phyloP scores from a whole-genome alignment of 2,113 vertebrate genomes.

The Bos taurus region ARS-UCD2.0 NC_037338.1:79352001-79352500 shows the following conservation, averaged over 20 bases:
- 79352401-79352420: not conserved
- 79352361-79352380: not conserved
- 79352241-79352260: not conserved
- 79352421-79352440: not conserved
- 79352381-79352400: not conserved
- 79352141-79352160: not conserved
- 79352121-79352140: not conserved
- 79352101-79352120: not conserved
- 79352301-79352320: not conserved
- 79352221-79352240: not conserved
- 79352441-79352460: not conserved
- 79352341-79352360: not conserved
- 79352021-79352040: not conserved
- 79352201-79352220: not conserved
- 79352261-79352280: not conserved
- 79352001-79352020: not conserved
- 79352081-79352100: not conserved
- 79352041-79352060: not conserved
- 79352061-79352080: not conserved
- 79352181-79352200: not conserved
- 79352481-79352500: not conserved
- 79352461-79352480: not conserved
- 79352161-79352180: not conserved
- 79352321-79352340: not conserved
- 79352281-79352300: not conserved